Evolutionary conservation across 2,113 vertebrate species (phyloP), one percentile per base, ranked within the genome.

Genomic region (Bubo bubo): DNA sequence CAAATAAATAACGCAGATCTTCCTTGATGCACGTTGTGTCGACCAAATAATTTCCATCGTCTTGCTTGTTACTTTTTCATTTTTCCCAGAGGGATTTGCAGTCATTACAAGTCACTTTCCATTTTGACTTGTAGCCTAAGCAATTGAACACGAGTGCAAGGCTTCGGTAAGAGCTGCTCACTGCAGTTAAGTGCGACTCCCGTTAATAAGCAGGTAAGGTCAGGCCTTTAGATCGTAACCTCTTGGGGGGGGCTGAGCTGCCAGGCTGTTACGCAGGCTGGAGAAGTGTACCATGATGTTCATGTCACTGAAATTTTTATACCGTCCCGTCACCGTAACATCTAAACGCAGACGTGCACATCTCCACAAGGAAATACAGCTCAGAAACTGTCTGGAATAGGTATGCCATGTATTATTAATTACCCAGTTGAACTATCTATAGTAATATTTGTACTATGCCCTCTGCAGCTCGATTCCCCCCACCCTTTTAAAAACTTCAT

Each of bases 41-140:
- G 0, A 70, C 68, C 77, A 93, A 95, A 82, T 84, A 1, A 62
- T 87, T 85, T 82, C 56, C 50, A 27, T 66, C 2, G 0, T 37
- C 64, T 79, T 52, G 62, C 63, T 63, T 88, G 88, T 50, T 92
- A 79, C 92, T 85, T 92, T 87, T 84, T 56, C 80, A 16, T 68
- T 87, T 85, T 91, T 77, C 86, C 90, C 83, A 21, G 80, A 75
- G 79, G 76, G 43, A 89, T 97, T 93, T 95, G 68, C 73, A 79
- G 28, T 92, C 91, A 53, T 86, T 86, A 81, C 0, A 2, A 92
- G 76, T 92, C 92, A 52, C 73, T 92, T 95, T 86, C 86, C 47
- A 26, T 93, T 94, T 53, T 89, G 94, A 84, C 83, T 92, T 56
- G 68, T 79, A 88, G 81, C 82, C 72, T 52, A 50, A 93, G 83